Conservation (phyloP, 2,888 invertebrate species). For the Spodoptera picta region DNA sequence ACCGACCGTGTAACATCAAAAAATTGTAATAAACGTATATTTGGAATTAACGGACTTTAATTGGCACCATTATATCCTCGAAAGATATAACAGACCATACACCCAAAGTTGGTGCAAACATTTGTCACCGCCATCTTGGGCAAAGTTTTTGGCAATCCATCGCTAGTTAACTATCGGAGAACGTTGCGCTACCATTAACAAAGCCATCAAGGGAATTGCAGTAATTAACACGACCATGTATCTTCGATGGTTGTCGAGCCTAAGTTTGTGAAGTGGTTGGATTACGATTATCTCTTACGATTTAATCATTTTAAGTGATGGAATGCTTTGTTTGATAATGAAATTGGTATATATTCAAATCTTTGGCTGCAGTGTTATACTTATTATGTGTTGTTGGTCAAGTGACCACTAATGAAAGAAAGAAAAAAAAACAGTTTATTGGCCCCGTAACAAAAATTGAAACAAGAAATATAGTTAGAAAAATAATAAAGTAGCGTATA, state of each 20-base stretch:
- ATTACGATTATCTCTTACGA: constrained; percentile 5
- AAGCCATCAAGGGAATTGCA: constrained; percentile 45
- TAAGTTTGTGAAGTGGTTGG: constrained; percentile 29
- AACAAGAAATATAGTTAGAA: no score
- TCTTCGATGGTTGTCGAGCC: constrained; percentile 44
- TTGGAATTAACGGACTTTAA: no score
- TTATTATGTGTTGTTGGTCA: no score
- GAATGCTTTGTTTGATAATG: neutral
- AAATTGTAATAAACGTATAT: no score
- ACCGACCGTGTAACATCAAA: no score
- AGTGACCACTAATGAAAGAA: no score
- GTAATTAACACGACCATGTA: constrained; percentile 52
- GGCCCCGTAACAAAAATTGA: no score
- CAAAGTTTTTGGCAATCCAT: constrained; percentile 53
- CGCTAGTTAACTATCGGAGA: constrained; percentile 39
- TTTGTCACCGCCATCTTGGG: constrained; percentile 31
- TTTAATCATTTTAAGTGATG: constrained; percentile 3
- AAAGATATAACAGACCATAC: no score
- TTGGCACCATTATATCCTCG: no score
- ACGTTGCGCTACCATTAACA: constrained; percentile 43
- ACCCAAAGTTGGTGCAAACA: constrained; percentile 38
- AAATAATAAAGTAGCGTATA: no score
- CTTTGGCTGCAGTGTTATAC: no score
- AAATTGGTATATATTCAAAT: neutral
- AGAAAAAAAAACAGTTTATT: no score